Base-by-base conservation (phyloP, 1,140 invertebrate genomes). In the Sipha flava region DNA sequence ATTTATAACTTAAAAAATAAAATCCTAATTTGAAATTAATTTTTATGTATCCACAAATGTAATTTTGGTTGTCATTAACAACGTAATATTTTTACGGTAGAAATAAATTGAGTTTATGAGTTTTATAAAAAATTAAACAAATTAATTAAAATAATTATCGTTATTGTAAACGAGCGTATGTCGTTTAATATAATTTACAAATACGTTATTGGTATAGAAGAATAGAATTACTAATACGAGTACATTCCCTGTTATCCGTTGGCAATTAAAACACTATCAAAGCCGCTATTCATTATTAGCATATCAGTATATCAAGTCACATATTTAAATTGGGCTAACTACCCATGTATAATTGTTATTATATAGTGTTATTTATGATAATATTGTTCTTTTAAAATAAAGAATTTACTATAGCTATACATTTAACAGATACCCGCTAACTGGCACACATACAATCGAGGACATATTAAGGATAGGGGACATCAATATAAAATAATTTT, bases 401-500 rank as follows among this genome's bases (percentile, higher is more conserved):
- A n/a, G n/a, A n/a, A n/a, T n/a, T n/a, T n/a, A n/a, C n/a, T n/a
- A n/a, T n/a, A n/a, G n/a, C 62, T 29, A 6, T 12, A 10, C 57
- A 18, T 12, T 66, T 18, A 21, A 2, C 21, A 23, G n/a, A 66
- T 29, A 16, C 57, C 57, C 18, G 57, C 57, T 34, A 62, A 62
- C 62, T 23, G 62, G 21, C n/a, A 66, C 34, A 43, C 34, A 64
- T 59, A n/a, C 29, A 31, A 12, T 34, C 59, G 40, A 66, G 62
- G 62, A 66, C 62, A 10, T 37, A 37, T n/a, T n/a, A 64, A 34
- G 34, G 62, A 66, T 66, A 66, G 62, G 62, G 62, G 62, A 66
- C 62, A 23, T 14, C 1, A 14, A 66, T 40, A 66, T 6, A 49
- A 40, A 40, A 23, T 23, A 66, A 18, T 23, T 16, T 37, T 66